Percentiles rank a stretch among this genome's conserved stretches.
phyloP scores from a whole-genome alignment of 2,797 vertebrate genomes.

The Onychomys leucogaster region DNA sequence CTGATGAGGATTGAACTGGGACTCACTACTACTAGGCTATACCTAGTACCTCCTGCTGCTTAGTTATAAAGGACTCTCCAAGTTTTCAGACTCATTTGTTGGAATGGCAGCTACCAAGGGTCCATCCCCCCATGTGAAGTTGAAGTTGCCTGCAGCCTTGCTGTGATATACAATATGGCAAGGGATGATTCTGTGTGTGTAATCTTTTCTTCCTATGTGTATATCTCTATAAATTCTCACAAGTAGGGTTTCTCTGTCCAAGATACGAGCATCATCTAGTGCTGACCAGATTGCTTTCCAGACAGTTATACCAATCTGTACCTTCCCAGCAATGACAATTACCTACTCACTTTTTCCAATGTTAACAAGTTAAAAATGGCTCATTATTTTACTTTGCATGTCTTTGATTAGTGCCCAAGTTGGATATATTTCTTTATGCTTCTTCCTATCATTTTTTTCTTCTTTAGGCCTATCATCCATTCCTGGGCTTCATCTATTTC shows the following conservation, averaged over 20 bases:
- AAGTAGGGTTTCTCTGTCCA: slow-evolving; percentile 70
- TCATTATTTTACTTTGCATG: slow-evolving; percentile 41
- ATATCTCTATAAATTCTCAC: slow-evolving; percentile 66
- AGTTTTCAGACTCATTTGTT: slow-evolving; percentile 67
- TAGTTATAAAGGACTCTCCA: slow-evolving; percentile 42
- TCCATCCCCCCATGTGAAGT: slow-evolving; percentile 11
- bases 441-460: neutral
- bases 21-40: neutral
- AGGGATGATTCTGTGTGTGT: slow-evolving; percentile 17
- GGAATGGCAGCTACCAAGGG: slow-evolving; percentile 63
- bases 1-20: neutral
- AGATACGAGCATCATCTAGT: slow-evolving; percentile 59
- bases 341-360: slow-evolving; percentile 37
- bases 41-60: neutral
- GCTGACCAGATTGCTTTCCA: slow-evolving; percentile 59
- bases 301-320: slow-evolving; percentile 29
- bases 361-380: slow-evolving; percentile 25
- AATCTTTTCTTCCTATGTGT: slow-evolving; percentile 42
- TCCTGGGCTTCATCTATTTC: slow-evolving; percentile 51
- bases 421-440: slow-evolving; percentile 9
- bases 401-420: slow-evolving; percentile 30
- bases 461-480: neutral
- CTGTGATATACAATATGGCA: slow-evolving; percentile 26
- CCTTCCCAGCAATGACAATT: slow-evolving; percentile 17
- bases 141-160: slow-evolving; percentile 55